Base-by-base conservation (phyloP, 1,140 invertebrate genomes). In the Cherax quadricarinatus region DNA sequence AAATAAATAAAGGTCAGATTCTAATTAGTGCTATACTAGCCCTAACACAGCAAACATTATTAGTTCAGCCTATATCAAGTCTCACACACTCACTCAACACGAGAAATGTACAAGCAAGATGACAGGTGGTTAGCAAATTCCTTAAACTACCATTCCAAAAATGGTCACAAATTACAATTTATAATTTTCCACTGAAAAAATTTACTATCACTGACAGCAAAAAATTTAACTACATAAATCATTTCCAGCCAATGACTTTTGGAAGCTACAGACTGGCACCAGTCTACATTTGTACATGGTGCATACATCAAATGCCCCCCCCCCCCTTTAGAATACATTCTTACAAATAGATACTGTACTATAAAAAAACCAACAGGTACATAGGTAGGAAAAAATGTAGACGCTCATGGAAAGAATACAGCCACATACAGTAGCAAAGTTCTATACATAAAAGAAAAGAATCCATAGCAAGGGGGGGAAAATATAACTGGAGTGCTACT, bases 1-100 rank as follows among this genome's bases (percentile, higher is more conserved):
- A 84, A 90, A 90, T 90, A 90, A 90, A 90, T 90, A 90, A 90
- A 82, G 82, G 66, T 70, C 78, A 89, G 18, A 78, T 75, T 75
- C n/a, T 73, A 75, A 90, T n/a, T 53, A n/a, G 88, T 90, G 88
- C 88, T 90, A 90, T 49, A 83, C 88, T 84, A 90, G 88, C 62
- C 88, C 88, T 90, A 90, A 85, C 88, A 90, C 82, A 73, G 62
- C 85, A 87, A 41, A 75, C 41, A 89, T 60, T 89, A 90, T 84
- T 84, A 73, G 57, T 78, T 66, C 49, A 78, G 88, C 60, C 80
- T 90, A 90, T 79, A 90, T 81, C 81, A 90, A 90, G 82, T 83
- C 88, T 90, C 88, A 85, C 78, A 57, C 88, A 90, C 83, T 66
- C 88, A 85, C 80, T 83, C 88, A 81, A 87, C 85, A 88, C 57